Evolutionary conservation across 2,888 invertebrate genomes (phyloP), one percentile per base, ranked within the genome.

Genomic region (Smittia sp.): DNA sequence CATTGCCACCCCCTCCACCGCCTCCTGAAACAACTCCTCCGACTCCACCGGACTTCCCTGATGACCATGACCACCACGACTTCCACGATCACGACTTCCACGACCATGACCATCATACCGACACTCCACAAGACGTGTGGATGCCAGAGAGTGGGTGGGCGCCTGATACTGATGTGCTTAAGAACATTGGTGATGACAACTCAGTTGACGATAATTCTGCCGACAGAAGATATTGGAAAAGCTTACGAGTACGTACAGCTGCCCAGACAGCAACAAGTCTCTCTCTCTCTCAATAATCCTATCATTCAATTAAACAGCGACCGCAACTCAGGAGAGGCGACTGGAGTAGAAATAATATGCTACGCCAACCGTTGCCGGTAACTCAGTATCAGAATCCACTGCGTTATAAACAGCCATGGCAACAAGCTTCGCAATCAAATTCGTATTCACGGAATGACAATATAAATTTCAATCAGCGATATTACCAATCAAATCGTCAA

Each of bases 391-490:
- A n/a, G 20, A 72, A 72, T 62, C 72, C 72, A 20, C 22, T 72
- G 13, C 32, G 58, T 62, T 24, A 62, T 39, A 18, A 58, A 22
- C 18, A 1, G 13, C 62, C 62, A 62, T 62, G 72, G 72, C 38
- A 58, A 38, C 70, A 52, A 70, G n/a, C 58, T 4, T 3, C 13
- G 4, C 6, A n/a, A 15, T 20, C 32, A 15, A 11, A 13, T 0
- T 22, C 32, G 38, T n/a, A 27, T 15, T 52, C 46, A 15, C 58
- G 62, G 13, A 72, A 72, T 39, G 39, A 62, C 13, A 54, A 4
- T 27, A 63, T 38, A 11, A 72, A 72, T 72, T 62, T 39, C 38
- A 72, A 72, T 62, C 72, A 39, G 22, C 72, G 32, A 69, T 20
- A 54, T 27, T 32, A 27, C 32, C 69, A 69, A 20, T 27, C 27